Base-by-base conservation (phyloP, 2,797 vertebrate species). In the Serranus cabrilla region DNA sequence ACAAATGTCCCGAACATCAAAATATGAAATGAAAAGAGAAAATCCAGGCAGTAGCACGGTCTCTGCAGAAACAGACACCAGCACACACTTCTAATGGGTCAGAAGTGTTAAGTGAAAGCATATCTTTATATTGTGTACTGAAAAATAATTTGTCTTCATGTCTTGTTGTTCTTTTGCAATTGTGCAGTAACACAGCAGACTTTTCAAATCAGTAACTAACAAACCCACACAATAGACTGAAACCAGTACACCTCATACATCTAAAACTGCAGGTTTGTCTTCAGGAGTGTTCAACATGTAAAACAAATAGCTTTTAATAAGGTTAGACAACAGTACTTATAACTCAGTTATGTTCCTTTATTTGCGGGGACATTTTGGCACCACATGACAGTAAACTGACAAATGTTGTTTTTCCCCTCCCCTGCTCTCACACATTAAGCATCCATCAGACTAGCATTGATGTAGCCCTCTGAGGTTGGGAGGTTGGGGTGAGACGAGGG, bases 341-440 rank as follows among this genome's bases (percentile, higher is more conserved):
- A 55, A 55, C 64, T 75, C 34, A 20, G n/a, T 39, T 5, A 47
- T 0, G 31, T 40, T 27, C 27, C 9, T 31, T 64, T 17, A 11
- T 57, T 43, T 45, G 3, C 34, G 12, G 17, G 5, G 23, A 50
- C n/a, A 25, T 23, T 43, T 34, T 11, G 40, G 3, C 13, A 12
- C 43, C 42, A 51, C 45, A 64, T 17, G 56, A 49, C 42, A 34
- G 27, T 2, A 39, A 51, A 51, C 25, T 1, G 39, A 40, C 10
- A 10, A n/a, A 27, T 25, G 16, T 39, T 68, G 25, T 49, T 1
- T 27, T 55, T 23, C 11, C 14, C 10, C 17, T 40, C 27, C 43
- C 7, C 46, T 7, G 47, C 55, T 54, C 23, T 39, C 16, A 58
- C 51, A 55, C 57, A 34, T 61, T 51, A 27, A 52, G 25, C 55